These are phyloP conservation scores for Ibidorhyncha struthersii DNA, from an alignment of 2,113 vertebrate genomes.

Conservation along the genomic window DNA sequence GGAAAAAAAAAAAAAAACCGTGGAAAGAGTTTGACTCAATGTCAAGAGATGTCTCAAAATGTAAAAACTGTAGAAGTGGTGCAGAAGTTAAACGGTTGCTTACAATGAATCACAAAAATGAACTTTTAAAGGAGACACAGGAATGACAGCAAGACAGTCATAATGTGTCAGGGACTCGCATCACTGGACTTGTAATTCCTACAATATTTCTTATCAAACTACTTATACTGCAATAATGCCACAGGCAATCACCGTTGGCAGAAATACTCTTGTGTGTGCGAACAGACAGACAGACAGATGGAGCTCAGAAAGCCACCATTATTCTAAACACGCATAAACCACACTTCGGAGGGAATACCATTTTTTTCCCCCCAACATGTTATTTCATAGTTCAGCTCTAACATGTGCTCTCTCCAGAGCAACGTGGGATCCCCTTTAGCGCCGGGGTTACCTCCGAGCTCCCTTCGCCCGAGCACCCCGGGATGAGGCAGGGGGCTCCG, in stretches of 20 bases:
- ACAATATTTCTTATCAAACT: slow-evolving; percentile 29
- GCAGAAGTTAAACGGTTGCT: not conserved
- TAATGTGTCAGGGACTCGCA: slow-evolving; percentile 24
- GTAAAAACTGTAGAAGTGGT: not conserved
- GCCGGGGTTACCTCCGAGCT: rapidly evolving
- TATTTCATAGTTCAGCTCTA: not conserved
- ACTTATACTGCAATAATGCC: not conserved
- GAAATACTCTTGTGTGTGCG: not conserved
- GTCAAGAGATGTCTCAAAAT: not conserved
- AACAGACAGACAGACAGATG: slow-evolving; percentile 13
- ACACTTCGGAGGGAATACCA: not conserved
- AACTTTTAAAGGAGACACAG: not conserved
- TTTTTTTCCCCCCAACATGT: no score
- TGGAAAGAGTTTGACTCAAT: not conserved
- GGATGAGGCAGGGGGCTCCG: no score
- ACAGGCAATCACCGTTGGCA: not conserved
- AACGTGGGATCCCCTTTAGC: not conserved
- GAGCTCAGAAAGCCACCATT: not conserved
- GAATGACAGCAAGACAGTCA: slow-evolving; percentile 1
- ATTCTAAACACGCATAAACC: not conserved
- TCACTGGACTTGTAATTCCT: slow-evolving; percentile 25
- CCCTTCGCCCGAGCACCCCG: rapidly evolving
- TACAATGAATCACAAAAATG: not conserved
- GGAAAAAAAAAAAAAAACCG: not conserved
- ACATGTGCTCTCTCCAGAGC: not conserved